A percentile compares a stretch with the other conserved stretches of the same genome.
These are phyloP conservation scores for Sipha maydis DNA, from an alignment of 2,888 invertebrate species.

Conservation along the genomic window DNA sequence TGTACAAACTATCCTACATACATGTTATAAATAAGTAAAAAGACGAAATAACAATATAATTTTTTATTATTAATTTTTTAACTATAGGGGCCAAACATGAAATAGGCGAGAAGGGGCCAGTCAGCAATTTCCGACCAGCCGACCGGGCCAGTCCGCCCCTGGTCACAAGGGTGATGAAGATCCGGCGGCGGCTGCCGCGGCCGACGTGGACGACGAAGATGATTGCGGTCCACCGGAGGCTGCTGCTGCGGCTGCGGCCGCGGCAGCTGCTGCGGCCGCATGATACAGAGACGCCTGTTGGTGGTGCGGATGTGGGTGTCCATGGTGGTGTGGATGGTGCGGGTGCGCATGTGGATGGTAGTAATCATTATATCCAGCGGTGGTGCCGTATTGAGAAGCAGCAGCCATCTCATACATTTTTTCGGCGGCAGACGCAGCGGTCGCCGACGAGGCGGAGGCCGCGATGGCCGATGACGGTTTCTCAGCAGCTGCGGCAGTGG, in stretches of 20 bases:
- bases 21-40: too few relatives aligned
- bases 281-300: conserved; percentile 84
- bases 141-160: too few relatives aligned
- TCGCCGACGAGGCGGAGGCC: conserved; percentile 6
- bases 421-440: conserved; percentile 67
- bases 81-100: too few relatives aligned
- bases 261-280: conserved; percentile 73
- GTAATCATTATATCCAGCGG: conserved; percentile 50
- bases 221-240: conserved; percentile 64
- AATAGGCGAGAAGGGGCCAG: too few relatives aligned
- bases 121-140: too few relatives aligned
- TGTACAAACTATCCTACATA: too few relatives aligned
- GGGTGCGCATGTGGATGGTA: conserved; percentile 78
- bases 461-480: conserved; percentile 58
- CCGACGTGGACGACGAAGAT: conserved; percentile 65
- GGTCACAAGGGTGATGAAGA: conserved; percentile 57
- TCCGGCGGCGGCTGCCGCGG: conserved; percentile 34
- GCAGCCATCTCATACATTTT: conserved; percentile 63
- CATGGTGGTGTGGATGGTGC: conserved; percentile 81
- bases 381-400: conserved; percentile 54
- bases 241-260: conserved; percentile 65
- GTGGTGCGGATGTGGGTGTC: conserved; percentile 77
- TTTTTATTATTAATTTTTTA: too few relatives aligned
- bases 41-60: too few relatives aligned
- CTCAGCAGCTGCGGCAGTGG: conserved; percentile 68